Conservation (phyloP, 1,140 invertebrate species). For the Cydia fagiglandana region DNA sequence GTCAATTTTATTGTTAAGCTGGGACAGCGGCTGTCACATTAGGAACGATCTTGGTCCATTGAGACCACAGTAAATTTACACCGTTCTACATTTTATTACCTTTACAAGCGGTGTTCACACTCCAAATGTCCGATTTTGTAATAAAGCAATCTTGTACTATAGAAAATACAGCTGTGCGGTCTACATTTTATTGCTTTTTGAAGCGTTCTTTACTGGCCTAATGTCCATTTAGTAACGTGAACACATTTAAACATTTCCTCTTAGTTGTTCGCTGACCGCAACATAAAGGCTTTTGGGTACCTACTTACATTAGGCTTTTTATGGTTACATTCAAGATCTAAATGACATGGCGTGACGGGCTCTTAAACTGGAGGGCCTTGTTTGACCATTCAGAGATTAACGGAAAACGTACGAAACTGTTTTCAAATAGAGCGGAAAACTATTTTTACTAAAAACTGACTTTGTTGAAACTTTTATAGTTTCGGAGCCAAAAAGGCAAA, state of each 20-base stretch:
- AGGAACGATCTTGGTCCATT: background rate
- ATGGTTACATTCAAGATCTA: no score
- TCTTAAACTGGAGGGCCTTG: no score
- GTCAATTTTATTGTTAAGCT: constrained; percentile 24
- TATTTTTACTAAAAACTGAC: background rate
- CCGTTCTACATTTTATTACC: constrained; percentile 27
- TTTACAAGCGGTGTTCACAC: constrained; percentile 26
- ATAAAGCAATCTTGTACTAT: constrained; percentile 20
- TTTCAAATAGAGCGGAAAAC: background rate
- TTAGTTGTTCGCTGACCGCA: constrained; percentile 11
- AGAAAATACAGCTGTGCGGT: constrained; percentile 15
- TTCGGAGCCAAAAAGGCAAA: no score
- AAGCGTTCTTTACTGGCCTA: constrained; percentile 2
- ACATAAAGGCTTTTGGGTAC: background rate
- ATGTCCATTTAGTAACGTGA: background rate
- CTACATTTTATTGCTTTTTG: constrained; percentile 27
- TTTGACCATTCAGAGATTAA: background rate
- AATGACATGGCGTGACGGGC: no score
- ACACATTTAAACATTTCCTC: constrained; percentile 13
- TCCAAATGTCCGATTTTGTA: constrained; percentile 30
- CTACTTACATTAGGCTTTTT: background rate
- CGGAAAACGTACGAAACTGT: background rate
- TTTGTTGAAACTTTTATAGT: no score
- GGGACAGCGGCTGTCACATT: constrained; percentile 1
- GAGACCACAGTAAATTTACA: constrained; percentile 17